phyloP scores from a whole-genome alignment of 1,140 invertebrate genomes.

The Macrobrachium nipponense region DNA sequence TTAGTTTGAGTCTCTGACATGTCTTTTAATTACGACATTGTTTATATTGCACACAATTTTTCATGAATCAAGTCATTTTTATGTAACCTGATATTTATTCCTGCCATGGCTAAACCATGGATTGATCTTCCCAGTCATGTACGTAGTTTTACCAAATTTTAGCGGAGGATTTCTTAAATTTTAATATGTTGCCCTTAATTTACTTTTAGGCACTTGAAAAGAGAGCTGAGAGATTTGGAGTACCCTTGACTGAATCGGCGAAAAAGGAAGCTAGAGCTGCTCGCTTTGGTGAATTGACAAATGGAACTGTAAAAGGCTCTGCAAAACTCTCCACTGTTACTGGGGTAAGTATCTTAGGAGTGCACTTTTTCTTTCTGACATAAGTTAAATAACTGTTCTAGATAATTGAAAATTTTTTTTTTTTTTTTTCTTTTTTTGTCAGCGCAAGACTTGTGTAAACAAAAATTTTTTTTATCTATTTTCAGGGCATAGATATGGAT shows the following conservation, averaged over 20 bases:
- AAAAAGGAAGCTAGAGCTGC: background rate
- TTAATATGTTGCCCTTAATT: too few species aligned
- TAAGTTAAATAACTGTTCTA: background rate
- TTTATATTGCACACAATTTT: too few species aligned
- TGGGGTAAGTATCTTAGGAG: background rate
- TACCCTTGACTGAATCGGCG: background rate
- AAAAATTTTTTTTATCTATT: background rate
- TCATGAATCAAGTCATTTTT: too few species aligned
- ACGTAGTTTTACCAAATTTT: too few species aligned
- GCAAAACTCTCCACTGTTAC: background rate
- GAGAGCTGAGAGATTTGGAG: constrained; percentile 4
- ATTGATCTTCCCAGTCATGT: too few species aligned
- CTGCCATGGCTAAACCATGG: too few species aligned
- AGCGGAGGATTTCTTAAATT: too few species aligned
- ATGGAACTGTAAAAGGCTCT: background rate
- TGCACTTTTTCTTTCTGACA: background rate
- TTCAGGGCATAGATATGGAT: constrained; percentile 2
- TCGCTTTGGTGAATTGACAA: background rate
- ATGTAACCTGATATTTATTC: too few species aligned
- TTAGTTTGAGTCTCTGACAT: too few species aligned
- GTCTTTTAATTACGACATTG: too few species aligned
- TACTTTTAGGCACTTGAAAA: background rate
- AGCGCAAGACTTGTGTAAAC: background rate
- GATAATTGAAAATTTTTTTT: too few species aligned
- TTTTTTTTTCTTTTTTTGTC: background rate